Percentiles rank a stretch among this genome's conserved stretches.
Conservation (phyloP, 2,797 vertebrate genomes). For the Melanotaenia boesemani region DNA sequence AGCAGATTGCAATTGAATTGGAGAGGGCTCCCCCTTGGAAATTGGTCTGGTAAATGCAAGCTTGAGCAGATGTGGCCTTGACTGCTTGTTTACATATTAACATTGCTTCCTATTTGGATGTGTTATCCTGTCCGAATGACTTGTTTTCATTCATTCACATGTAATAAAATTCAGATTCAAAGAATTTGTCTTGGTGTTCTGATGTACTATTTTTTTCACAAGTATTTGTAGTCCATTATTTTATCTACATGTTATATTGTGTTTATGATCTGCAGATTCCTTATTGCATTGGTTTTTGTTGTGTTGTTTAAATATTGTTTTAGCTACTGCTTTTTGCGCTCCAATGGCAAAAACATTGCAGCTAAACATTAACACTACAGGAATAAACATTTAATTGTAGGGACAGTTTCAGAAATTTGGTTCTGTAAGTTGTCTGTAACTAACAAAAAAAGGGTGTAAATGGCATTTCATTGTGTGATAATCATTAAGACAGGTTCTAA, state of each 20-base stretch:
- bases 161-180: slow-evolving; percentile 10
- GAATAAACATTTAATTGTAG: neutral
- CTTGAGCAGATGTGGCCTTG: slow-evolving; percentile 62
- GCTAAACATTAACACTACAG: no score
- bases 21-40: slow-evolving; percentile 93
- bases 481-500: neutral
- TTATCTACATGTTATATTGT: neutral
- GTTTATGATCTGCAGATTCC: neutral
- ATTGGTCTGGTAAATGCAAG: slow-evolving; percentile 90
- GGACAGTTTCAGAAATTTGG: neutral
- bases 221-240: neutral
- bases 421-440: neutral
- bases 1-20: slow-evolving; percentile 88
- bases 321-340: no score
- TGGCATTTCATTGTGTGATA: neutral
- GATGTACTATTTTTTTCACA: neutral
- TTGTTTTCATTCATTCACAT: slow-evolving; percentile 33
- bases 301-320: no score
- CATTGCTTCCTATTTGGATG: slow-evolving; percentile 33
- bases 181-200: slow-evolving; percentile 5
- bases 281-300: neutral
- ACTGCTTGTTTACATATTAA: slow-evolving; percentile 67
- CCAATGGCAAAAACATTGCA: no score
- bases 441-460: neutral
- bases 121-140: slow-evolving; percentile 20